Percentiles rank a stretch among this genome's conserved stretches.
Conservation (phyloP, 2,113 vertebrate genomes). For the Lipotes vexillifer region DNA sequence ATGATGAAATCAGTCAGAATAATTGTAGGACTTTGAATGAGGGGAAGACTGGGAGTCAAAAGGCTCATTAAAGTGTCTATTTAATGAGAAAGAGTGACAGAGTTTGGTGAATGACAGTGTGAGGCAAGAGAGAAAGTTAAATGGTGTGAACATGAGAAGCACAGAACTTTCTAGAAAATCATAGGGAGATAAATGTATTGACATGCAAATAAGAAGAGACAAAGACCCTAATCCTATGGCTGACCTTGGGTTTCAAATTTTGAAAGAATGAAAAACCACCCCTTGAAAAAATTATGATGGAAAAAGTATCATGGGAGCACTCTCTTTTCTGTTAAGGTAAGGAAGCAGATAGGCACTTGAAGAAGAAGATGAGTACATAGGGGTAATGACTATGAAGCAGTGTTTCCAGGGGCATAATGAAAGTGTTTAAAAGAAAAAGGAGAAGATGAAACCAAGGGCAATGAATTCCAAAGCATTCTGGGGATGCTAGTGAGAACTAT, state of each 20-base stretch:
- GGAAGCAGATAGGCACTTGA: not conserved
- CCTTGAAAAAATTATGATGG: not conserved
- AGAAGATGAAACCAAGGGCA: not conserved
- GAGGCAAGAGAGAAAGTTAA: not conserved
- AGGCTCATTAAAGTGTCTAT: not conserved
- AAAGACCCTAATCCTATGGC: not conserved
- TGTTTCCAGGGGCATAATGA: not conserved
- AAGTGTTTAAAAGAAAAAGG: not conserved
- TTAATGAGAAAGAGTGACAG: not conserved
- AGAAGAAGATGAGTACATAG: not conserved
- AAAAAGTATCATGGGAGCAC: accelerated
- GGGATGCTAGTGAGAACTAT: not conserved
- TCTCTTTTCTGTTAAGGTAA: not conserved
- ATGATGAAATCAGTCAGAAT: not conserved
- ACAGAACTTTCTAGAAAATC: not conserved
- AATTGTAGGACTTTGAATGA: not conserved
- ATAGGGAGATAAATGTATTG: not conserved
- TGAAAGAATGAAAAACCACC: not conserved
- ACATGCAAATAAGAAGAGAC: not conserved
- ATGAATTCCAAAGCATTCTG: not conserved
- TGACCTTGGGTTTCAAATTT: not conserved
- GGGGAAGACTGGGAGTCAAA: not conserved
- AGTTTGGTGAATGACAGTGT: not conserved
- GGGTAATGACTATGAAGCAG: not conserved
- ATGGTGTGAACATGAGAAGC: not conserved